Percentiles rank a stretch among this genome's conserved stretches.
phyloP scores from a whole-genome alignment of 2,113 vertebrate genomes.

The Microcebus murinus region DNA sequence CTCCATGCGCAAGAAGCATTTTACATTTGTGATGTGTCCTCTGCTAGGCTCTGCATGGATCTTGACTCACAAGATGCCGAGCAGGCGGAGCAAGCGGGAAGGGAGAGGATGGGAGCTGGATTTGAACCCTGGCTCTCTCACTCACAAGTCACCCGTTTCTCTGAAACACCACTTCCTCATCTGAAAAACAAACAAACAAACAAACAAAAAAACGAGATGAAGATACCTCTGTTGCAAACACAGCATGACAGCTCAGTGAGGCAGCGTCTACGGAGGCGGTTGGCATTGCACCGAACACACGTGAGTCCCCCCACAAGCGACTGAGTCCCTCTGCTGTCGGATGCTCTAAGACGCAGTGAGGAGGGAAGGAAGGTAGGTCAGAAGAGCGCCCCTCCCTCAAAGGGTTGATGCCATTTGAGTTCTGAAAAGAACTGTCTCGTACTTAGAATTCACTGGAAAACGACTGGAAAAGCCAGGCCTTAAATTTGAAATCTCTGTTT shows the following conservation, averaged over 20 bases:
- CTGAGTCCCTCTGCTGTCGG: not conserved
- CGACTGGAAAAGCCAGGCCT: not conserved
- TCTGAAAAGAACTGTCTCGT: not conserved
- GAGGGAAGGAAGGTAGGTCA: fast-evolving
- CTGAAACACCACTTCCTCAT: not conserved
- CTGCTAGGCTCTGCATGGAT: not conserved
- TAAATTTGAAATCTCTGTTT: not conserved
- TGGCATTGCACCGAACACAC: not conserved
- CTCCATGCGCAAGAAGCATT: not conserved
- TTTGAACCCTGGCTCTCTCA: not conserved
- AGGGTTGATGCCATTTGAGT: not conserved
- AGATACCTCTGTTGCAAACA: not conserved
- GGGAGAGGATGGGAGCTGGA: fast-evolving
- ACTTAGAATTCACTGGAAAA: not conserved
- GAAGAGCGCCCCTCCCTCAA: not conserved
- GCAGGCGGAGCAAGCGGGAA: too few relatives aligned
- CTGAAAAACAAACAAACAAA: not conserved
- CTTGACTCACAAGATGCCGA: not conserved
- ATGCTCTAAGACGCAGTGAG: not conserved
- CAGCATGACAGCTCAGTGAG: not conserved
- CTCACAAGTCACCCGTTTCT: not conserved
- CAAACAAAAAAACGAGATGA: not conserved
- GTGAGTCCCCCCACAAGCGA: not conserved
- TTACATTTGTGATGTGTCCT: not conserved
- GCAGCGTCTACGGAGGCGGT: fast-evolving